Evolutionary conservation across 2,797 vertebrate species (phyloP).

Genomic region (Labeo calbasu): DNA sequence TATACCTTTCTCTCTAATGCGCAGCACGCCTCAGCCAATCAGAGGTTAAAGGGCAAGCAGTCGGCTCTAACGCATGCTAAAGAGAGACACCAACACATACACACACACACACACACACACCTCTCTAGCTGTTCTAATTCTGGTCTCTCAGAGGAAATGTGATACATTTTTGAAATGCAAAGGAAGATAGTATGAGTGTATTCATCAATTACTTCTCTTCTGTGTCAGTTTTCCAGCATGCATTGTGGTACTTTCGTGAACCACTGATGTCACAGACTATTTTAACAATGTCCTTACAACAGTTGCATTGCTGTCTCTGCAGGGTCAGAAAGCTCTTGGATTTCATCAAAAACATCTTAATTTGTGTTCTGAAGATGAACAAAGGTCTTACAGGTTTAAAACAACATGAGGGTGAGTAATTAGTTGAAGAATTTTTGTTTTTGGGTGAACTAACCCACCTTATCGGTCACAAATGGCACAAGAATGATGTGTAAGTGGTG

Average conservation of each 20-base stretch:
- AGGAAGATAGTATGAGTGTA: neutral
- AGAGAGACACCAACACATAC: slow-evolving; percentile 1
- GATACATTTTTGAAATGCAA: neutral
- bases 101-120: slow-evolving; percentile 6
- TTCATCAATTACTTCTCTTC: neutral
- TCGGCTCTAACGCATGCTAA: slow-evolving; percentile 43
- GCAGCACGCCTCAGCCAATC: slow-evolving; percentile 61
- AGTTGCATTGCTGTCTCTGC: too few species aligned
- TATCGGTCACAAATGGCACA: neutral
- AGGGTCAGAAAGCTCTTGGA: too few species aligned
- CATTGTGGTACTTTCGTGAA: too few species aligned
- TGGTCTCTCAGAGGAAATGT: neutral
- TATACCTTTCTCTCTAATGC: slow-evolving; percentile 16
- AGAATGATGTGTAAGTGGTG: neutral
- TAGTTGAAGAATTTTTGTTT: too few species aligned
- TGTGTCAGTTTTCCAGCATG: too few species aligned
- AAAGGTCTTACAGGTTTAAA: too few species aligned
- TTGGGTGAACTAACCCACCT: too few species aligned
- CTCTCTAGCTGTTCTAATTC: neutral
- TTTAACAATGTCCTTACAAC: too few species aligned
- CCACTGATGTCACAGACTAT: too few species aligned
- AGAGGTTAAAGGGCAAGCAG: slow-evolving; percentile 60
- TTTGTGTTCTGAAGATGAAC: too few species aligned
- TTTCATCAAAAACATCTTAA: too few species aligned
- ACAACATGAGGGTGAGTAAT: too few species aligned